Evolutionary conservation across 2,888 invertebrate species (phyloP).

Genomic region (Atrina japonica): DNA sequence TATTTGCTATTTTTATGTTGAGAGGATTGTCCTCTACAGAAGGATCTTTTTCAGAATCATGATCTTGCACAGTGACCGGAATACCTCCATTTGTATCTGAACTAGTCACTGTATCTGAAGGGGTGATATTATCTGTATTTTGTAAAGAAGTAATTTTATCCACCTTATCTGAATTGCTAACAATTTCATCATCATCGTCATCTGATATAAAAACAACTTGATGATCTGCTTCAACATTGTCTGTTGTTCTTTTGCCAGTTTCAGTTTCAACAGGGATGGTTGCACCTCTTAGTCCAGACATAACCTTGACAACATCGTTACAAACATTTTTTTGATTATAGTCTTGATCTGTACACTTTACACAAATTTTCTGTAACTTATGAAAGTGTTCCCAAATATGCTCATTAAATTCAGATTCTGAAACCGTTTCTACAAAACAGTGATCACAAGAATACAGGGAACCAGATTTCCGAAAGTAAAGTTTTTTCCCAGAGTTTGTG

Average conservation of each 20-base stretch:
- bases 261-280: slow-evolving; percentile 12
- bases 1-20: slow-evolving; percentile 41
- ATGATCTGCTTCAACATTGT: slow-evolving; percentile 23
- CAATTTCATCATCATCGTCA: slow-evolving; percentile 44
- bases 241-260: background rate
- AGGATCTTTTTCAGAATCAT: background rate
- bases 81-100: background rate
- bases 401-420: slow-evolving; percentile 51
- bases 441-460: slow-evolving; percentile 24
- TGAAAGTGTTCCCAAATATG: slow-evolving; percentile 66
- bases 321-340: slow-evolving; percentile 8
- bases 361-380: slow-evolving; percentile 3
- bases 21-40: slow-evolving; percentile 2
- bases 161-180: background rate
- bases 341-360: background rate
- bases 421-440: slow-evolving; percentile 21
- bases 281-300: slow-evolving; percentile 22
- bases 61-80: background rate
- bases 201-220: slow-evolving; percentile 54
- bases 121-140: too few species aligned
- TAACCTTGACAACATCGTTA: slow-evolving; percentile 22
- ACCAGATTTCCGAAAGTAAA: slow-evolving; percentile 29
- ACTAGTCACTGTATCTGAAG: too few species aligned
- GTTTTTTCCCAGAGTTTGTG: slow-evolving; percentile 19
- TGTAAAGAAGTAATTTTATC: background rate